Conservation (phyloP, 2,113 vertebrate genomes). For the Leptodactylus fuscus region DNA sequence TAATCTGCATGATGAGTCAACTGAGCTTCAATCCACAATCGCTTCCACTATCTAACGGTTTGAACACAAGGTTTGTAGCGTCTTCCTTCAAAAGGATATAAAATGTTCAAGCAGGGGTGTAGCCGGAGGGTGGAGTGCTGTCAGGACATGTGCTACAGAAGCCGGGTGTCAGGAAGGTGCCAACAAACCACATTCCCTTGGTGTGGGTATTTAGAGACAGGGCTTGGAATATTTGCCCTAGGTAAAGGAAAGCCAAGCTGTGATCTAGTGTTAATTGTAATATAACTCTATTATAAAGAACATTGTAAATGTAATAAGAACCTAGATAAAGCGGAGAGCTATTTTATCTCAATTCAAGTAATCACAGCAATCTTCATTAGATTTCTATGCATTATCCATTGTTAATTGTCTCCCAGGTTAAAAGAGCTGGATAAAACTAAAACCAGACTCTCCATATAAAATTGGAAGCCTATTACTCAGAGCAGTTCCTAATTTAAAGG, state of each 20-base stretch:
- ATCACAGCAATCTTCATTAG: neutral
- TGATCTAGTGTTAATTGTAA: neutral
- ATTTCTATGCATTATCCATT: neutral
- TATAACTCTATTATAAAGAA: neutral
- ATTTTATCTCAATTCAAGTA: neutral
- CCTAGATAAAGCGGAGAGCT: neutral
- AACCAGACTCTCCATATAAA: neutral
- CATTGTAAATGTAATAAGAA: neutral
- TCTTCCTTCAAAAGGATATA: neutral
- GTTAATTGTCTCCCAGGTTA: neutral
- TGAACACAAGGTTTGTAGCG: neutral
- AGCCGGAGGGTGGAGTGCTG: neutral
- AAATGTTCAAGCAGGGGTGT: neutral
- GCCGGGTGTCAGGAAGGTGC: neutral
- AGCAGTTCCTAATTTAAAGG: neutral
- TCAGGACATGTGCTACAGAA: neutral
- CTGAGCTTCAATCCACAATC: neutral
- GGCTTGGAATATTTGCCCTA: neutral
- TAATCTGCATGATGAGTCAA: slow-evolving; percentile 30
- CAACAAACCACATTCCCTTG: neutral
- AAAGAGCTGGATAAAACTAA: neutral
- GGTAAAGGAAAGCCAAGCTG: neutral
- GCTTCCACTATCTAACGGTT: neutral
- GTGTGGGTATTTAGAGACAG: neutral
- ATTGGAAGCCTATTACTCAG: neutral